These are phyloP conservation scores for Xenentodon cancila DNA, from an alignment of 2,797 vertebrate species.

Conservation along the genomic window DNA sequence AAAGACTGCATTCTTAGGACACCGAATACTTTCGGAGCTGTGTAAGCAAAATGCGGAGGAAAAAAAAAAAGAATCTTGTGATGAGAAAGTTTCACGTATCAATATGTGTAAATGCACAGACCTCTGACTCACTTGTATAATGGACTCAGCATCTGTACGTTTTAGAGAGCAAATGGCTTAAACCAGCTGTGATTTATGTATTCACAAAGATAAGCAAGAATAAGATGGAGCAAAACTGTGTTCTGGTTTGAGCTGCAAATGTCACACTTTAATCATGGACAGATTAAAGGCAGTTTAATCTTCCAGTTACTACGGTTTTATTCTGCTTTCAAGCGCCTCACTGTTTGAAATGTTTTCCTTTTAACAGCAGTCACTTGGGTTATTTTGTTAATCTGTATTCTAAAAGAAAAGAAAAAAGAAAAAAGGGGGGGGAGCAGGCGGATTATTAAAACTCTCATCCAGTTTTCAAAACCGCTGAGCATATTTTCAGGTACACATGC, in stretches of 20 bases:
- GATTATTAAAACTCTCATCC: too few species aligned
- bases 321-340: constrained; percentile 19
- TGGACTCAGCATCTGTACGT: neutral
- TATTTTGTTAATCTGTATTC: too few species aligned
- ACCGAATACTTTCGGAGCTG: constrained; percentile 65
- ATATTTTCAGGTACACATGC: too few species aligned
- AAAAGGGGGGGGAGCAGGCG: too few species aligned
- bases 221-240: neutral
- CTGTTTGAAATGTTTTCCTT: neutral
- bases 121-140: neutral
- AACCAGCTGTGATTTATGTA: neutral
- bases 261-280: constrained; percentile 25
- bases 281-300: constrained; percentile 42
- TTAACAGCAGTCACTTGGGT: too few species aligned
- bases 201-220: neutral
- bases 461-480: too few species aligned
- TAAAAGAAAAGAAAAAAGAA: too few species aligned
- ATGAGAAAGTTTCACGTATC: constrained; percentile 13
- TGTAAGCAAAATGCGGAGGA: constrained; percentile 36
- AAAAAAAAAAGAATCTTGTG: constrained; percentile 17
- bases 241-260: constrained; percentile 28
- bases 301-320: constrained; percentile 30
- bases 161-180: neutral
- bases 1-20: constrained; percentile 77
- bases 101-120: neutral